Evolutionary conservation across 64 coral and sea anemone genomes (phyloP).

Genomic region (Actinia equina): DNA sequence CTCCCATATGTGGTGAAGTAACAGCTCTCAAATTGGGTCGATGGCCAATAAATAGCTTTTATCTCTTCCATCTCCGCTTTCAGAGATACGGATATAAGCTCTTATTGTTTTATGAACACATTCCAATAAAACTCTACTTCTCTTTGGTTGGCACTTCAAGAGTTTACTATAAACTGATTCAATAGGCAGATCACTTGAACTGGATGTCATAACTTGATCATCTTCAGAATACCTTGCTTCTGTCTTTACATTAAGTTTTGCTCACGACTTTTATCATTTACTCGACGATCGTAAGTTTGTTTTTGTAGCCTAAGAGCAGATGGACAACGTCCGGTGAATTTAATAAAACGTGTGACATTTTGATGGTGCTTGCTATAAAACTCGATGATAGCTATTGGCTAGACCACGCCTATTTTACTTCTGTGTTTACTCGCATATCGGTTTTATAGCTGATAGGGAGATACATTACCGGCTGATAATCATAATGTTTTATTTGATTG

Average conservation of each 20-base stretch:
- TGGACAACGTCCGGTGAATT: constrained; percentile 5
- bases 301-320: background rate
- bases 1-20: constrained; percentile 14
- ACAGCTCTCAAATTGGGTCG: constrained; percentile 25
- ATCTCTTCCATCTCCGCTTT: constrained; percentile 25
- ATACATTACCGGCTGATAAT: constrained; percentile 2
- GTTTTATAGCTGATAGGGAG: constrained; percentile 21
- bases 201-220: background rate
- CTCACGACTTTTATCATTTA: background rate
- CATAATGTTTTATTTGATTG: background rate
- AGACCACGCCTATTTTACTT: background rate
- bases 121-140: constrained; percentile 4
- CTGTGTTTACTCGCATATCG: background rate
- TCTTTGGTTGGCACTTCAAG: background rate
- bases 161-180: constrained; percentile 15
- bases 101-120: constrained; percentile 4
- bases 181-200: constrained; percentile 13
- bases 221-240: background rate
- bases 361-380: constrained; percentile 29
- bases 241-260: background rate
- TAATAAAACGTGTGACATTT: constrained; percentile 20
- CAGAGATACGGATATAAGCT: constrained; percentile 20
- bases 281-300: background rate
- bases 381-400: constrained; percentile 21
- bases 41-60: constrained; percentile 32